Conservation (phyloP, 2,888 invertebrate species). For the Fragum sueziense region DNA sequence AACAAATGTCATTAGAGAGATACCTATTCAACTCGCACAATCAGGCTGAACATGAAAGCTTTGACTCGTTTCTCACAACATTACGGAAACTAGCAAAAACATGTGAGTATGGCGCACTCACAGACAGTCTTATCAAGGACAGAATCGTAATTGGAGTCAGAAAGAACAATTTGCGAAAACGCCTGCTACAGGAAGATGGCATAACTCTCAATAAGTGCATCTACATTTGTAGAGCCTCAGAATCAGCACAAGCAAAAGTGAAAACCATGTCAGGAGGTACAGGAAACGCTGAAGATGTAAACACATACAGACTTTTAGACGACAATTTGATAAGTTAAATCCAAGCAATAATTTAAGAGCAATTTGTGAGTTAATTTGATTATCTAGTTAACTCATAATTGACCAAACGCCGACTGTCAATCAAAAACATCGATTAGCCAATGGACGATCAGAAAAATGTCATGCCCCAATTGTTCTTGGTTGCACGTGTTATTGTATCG, state of each 20-base stretch:
- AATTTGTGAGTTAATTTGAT: not conserved
- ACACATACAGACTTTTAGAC: not conserved
- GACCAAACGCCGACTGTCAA: not conserved
- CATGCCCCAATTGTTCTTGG: too few relatives aligned
- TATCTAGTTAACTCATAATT: too few relatives aligned
- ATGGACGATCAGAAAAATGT: not conserved
- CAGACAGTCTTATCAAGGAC: conserved; percentile 14
- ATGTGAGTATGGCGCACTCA: not conserved
- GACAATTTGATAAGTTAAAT: not conserved
- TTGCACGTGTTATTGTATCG: too few relatives aligned
- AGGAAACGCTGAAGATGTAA: conserved; percentile 4
- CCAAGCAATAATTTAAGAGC: not conserved
- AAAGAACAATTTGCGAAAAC: not conserved
- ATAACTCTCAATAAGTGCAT: conserved; percentile 17
- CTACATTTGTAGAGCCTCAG: conserved; percentile 16
- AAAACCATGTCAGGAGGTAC: conserved; percentile 19
- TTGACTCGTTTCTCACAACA: conserved; percentile 10
- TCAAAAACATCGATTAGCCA: not conserved
- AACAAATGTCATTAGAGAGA: conserved; percentile 41
- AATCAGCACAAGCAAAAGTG: conserved; percentile 12
- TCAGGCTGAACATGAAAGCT: conserved; percentile 19
- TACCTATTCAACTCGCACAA: conserved; percentile 51
- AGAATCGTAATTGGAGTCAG: conserved; percentile 19
- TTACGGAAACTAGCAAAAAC: conserved; percentile 13
- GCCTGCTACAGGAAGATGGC: conserved; percentile 6